Percentiles rank a stretch among this genome's conserved stretches.
Conservation (phyloP, 2,797 vertebrate species). For the Momotus momota region DNA sequence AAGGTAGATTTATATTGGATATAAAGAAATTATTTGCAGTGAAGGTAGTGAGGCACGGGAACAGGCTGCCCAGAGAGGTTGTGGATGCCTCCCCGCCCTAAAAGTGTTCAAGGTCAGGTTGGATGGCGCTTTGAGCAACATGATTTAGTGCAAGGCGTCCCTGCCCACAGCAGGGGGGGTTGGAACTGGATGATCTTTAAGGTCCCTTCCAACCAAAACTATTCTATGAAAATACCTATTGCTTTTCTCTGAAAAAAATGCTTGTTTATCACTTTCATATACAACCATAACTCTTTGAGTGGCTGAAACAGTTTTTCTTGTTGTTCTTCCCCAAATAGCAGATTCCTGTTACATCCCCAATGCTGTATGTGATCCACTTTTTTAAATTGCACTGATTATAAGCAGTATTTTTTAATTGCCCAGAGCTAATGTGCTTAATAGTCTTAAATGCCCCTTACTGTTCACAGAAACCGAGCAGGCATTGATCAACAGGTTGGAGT, state of each 20-base stretch:
- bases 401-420: slow-evolving; percentile 35
- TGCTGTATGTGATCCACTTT: not conserved
- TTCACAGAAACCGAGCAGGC: not conserved
- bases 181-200: not conserved
- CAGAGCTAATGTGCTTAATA: slow-evolving; percentile 4
- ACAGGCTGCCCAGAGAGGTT: not conserved
- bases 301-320: not conserved
- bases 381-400: not conserved
- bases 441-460: not conserved
- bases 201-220: not conserved
- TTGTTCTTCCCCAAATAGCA: not conserved
- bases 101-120: not conserved
- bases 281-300: not conserved
- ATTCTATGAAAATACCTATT: not conserved
- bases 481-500: not conserved
- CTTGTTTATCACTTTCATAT: not conserved
- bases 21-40: not conserved
- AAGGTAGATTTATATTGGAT: not conserved
- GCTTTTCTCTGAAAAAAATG: not conserved
- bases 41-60: not conserved
- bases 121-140: not conserved
- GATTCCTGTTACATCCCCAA: not conserved
- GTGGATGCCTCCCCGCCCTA: not conserved
- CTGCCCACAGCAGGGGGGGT: not conserved
- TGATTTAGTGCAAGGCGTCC: not conserved